A percentile compares a stretch with the other conserved stretches of the same genome.
phyloP scores from a whole-genome alignment of 2,113 vertebrate genomes.

The Thunnus thynnus region DNA sequence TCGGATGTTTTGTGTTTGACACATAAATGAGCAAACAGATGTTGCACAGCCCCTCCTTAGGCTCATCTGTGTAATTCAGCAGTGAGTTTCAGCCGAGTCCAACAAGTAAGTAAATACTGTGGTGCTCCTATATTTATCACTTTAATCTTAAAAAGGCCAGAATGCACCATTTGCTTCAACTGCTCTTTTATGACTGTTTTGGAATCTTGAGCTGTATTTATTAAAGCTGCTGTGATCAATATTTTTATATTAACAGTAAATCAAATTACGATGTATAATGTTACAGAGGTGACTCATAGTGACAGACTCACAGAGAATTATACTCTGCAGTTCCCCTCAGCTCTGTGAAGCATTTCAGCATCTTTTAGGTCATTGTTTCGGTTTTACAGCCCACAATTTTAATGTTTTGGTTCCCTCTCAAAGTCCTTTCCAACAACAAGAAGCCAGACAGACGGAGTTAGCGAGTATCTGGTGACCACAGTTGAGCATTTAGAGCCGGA shows the following conservation, averaged over 20 bases:
- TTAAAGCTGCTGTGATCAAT: background rate
- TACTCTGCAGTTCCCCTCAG: too few relatives aligned
- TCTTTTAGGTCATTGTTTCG: too few relatives aligned
- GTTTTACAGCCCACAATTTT: too few relatives aligned
- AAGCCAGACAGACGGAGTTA: too few relatives aligned
- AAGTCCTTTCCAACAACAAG: too few relatives aligned
- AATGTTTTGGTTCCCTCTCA: too few relatives aligned
- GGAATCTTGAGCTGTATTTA: background rate
- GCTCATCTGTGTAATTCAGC: constrained; percentile 53
- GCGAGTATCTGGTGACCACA: too few relatives aligned
- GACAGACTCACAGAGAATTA: background rate
- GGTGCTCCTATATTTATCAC: background rate
- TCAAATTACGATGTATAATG: background rate
- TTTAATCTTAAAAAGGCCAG: background rate
- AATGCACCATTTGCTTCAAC: background rate
- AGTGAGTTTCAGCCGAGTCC: constrained; percentile 28
- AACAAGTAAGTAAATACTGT: constrained; percentile 18
- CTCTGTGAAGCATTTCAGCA: too few relatives aligned
- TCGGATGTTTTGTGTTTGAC: constrained; percentile 65
- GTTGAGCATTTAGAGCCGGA: too few relatives aligned
- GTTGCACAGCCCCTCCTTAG: constrained; percentile 49
- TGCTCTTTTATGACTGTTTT: background rate
- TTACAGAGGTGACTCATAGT: background rate
- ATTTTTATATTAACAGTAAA: background rate
- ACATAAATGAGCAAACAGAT: constrained; percentile 74